phyloP scores from a whole-genome alignment of 2,113 vertebrate species.

The Cebus imitator region DNA sequence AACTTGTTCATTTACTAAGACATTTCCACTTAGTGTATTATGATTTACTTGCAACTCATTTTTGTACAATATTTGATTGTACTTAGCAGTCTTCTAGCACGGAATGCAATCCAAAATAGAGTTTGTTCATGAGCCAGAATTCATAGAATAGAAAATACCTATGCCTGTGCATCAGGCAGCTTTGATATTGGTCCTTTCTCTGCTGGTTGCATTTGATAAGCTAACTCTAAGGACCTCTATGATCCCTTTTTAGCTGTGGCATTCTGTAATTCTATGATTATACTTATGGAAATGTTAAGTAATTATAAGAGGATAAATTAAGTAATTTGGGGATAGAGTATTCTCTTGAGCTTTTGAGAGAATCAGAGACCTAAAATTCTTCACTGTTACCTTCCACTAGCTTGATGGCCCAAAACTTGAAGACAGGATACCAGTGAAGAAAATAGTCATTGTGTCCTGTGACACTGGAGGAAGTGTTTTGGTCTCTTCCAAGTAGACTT shows the following conservation, averaged over 20 bases:
- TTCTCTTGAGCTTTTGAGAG: not conserved
- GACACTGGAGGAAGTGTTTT: not conserved
- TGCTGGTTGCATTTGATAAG: not conserved
- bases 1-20: not conserved
- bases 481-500: not conserved
- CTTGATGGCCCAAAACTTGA: constrained; percentile 17
- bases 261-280: not conserved
- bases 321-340: not conserved
- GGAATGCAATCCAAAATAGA: not conserved
- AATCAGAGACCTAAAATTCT: not conserved
- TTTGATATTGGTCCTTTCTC: not conserved
- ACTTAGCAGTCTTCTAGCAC: not conserved
- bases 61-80: not conserved
- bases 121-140: not conserved
- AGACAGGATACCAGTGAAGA: constrained; percentile 8
- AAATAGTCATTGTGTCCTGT: not conserved
- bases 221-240: not conserved
- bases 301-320: not conserved
- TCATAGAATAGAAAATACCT: not conserved
- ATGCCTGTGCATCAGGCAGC: not conserved
- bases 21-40: not conserved
- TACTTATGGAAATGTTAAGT: not conserved
- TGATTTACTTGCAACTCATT: constrained; percentile 7
- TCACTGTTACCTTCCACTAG: not conserved
- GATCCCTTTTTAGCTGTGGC: not conserved